Conservation (phyloP, 1,140 invertebrate species). For the Drosophila lacertosa region DNA sequence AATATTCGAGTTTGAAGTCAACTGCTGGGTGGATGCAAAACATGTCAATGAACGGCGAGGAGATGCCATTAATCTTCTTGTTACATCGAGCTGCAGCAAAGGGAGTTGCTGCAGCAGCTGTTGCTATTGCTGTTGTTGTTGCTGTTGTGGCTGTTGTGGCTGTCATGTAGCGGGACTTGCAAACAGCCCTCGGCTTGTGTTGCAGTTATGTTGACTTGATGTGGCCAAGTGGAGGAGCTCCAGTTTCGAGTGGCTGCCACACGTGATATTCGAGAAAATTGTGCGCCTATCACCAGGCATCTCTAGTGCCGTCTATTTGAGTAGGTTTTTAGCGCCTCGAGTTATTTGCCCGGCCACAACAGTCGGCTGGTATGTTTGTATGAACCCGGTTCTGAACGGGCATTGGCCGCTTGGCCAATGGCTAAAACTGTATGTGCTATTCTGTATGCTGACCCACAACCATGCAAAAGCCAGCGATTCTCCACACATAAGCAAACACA, state of each 20-base stretch:
- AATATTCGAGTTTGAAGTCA: constrained; percentile 24
- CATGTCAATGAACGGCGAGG: constrained; percentile 42
- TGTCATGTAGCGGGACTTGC: constrained; percentile 41
- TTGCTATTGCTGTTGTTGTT: constrained; percentile 7
- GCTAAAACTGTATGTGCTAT: constrained; percentile 29
- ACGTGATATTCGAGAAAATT: constrained; percentile 25
- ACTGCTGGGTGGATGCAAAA: constrained; percentile 19
- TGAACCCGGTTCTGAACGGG: constrained; percentile 37
- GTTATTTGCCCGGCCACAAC: constrained; percentile 59
- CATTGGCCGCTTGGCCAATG: constrained; percentile 33
- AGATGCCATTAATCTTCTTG: constrained; percentile 67
- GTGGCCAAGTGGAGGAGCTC: constrained; percentile 17
- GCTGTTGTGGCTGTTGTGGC: constrained; percentile 10
- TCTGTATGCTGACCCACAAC: constrained; percentile 30
- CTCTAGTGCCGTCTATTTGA: constrained; percentile 48
- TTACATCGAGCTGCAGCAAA: constrained; percentile 51
- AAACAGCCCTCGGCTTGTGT: constrained; percentile 36
- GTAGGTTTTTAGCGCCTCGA: constrained; percentile 40
- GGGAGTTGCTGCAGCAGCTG: constrained; percentile 35
- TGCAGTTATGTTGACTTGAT: constrained; percentile 30
- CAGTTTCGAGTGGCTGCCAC: constrained; percentile 9
- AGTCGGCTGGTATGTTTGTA: too few species aligned
- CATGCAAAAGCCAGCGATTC: neutral
- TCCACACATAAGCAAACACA: constrained; percentile 37
- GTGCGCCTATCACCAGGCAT: constrained; percentile 33